Evolutionary conservation across 2,797 vertebrate genomes (phyloP), one percentile per base, ranked within the genome.

Genomic region (Anolis apletophallus): DNA sequence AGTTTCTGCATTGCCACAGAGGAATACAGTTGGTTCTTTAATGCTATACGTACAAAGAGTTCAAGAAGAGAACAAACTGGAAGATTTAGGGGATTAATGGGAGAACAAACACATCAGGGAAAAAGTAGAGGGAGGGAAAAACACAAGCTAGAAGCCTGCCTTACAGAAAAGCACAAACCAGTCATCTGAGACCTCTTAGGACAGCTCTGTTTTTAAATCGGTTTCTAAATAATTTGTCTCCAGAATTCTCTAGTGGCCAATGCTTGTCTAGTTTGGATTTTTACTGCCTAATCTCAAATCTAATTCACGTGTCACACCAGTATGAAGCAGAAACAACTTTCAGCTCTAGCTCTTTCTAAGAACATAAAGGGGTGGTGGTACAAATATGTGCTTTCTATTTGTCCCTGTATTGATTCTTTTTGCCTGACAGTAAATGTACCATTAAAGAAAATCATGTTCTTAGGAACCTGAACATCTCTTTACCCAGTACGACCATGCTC

Each of bases 11-110:
- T 76, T 54, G 2, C 80, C 14, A 59, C 46, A 46, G 84, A 88
- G 17, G 40, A 82, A 5, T 76, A 29, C 6, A 80, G 78, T 7
- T 72, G 0, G 3, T 73, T 78, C 68, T 80, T 89, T 36, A 74
- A 93, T 87, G 89, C 1, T 0, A 0, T 1, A 13, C 19, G 76
- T 19, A 76, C 13, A 91, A 13, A 87, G 8, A 84, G 9, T 71
- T 91, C 2, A 90, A 79, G 32, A 85, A 19, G 69, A 88, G 76
- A 90, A 14, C n/a, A 77, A 46, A 80, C 32, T 61, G 2, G 17
- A 34, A 85, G 77, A 55, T 71, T 34, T 83, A 88, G 10, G 23
- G 34, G n/a, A 80, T 11, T 29, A 69, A 81, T 0, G 72, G 29
- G 57, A 36, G 61, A 71, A 85, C 88, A 85, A 74, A 19, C 0